Base-by-base conservation (phyloP, 2,888 invertebrate species). In the Cephus pygmeus region DNA sequence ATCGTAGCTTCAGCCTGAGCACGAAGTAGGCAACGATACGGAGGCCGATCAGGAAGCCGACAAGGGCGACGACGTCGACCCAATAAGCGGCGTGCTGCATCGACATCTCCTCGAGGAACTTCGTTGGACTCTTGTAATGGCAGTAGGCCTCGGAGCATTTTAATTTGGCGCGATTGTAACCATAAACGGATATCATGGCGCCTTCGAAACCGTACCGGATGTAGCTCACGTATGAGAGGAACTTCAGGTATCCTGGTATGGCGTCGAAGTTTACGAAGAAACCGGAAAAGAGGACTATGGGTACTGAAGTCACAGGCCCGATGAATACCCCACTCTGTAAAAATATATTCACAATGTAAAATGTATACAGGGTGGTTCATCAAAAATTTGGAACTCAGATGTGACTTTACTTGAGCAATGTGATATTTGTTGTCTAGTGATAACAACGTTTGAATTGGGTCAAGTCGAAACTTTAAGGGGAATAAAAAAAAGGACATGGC, bases 191-290 rank as follows among this genome's bases (percentile, higher is more conserved):
- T 73, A 97, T 94, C 94, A 98, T 96, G 75, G 96, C 95, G 11
- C 98, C 98, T 92, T 98, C 98, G 92, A 98, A 98, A 56, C 97
- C 97, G 89, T 98, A 98, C 79, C 96, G 94, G 76, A 98, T 95
- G 91, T 98, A 98, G 85, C 98, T 98, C 36, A 97, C 93, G 91
- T 98, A 98, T 2, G 98, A 96, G 33, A 98, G 92, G 96, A 98
- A 98, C 87, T 95, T 95, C 76, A 98, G 93, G 90, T 98, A 98
- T 77, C 94, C 93, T 4, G 98, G 98, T 89, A 98, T 97, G 69
- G 97, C 97, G 90, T 96, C 95, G 91, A 98, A 96, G 91, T 97
- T 97, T 75, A 98, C 97, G 92, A 98, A 98, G 93, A 98, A 98
- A 11, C 98, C 98, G 56, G 97, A 97, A 92, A 98, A 98, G 40